Evolutionary conservation across 2,113 vertebrate genomes (phyloP).

Genomic region (Clinocottus analis): DNA sequence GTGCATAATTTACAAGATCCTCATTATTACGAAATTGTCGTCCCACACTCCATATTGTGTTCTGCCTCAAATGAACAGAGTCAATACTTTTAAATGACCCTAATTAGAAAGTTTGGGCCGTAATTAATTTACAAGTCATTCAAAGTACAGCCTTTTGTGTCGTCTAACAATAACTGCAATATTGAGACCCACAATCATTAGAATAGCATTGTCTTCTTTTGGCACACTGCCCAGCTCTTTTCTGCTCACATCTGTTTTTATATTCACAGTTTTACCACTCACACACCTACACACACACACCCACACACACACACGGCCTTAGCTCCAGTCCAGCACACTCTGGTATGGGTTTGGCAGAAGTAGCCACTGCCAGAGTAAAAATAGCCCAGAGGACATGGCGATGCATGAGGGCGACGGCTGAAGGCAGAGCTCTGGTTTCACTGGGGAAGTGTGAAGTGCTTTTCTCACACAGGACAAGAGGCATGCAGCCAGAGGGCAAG

Average conservation of each 20-base stretch:
- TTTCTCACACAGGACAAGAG: conserved; percentile 61
- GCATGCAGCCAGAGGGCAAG: conserved; percentile 53
- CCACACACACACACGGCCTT: conserved; percentile 30
- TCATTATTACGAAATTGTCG: neutral
- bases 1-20: neutral
- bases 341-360: conserved; percentile 68
- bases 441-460: conserved; percentile 72
- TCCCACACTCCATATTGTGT: neutral
- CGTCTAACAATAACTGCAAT: neutral
- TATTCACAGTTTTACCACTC: conserved; percentile 15
- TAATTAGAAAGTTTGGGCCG: neutral
- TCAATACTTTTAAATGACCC: neutral
- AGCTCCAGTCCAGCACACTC: conserved; percentile 55
- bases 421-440: conserved; percentile 80
- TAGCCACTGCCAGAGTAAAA: conserved; percentile 75
- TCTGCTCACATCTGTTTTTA: conserved; percentile 9
- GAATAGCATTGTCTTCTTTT: neutral
- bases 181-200: neutral
- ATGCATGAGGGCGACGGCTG: conserved; percentile 62
- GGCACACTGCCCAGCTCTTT: neutral
- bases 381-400: conserved; percentile 79
- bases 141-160: neutral
- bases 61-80: neutral
- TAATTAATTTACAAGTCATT: neutral
- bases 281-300: conserved; percentile 6